These are phyloP conservation scores for Coenonympha glycerion DNA, from an alignment of 2,888 invertebrate genomes.

Conservation along the genomic window DNA sequence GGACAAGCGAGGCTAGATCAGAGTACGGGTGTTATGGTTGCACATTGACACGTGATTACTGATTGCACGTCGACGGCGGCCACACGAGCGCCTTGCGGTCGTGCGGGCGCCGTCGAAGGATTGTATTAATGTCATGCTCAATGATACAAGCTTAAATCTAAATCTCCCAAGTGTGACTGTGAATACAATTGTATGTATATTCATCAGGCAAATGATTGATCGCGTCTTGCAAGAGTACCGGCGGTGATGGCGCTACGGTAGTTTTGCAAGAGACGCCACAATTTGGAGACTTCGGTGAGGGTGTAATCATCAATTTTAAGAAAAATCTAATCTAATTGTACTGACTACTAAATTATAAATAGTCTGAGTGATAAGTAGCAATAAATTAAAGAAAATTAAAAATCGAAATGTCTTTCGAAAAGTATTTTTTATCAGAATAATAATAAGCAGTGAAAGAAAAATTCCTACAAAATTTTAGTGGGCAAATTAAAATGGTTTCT, in stretches of 20 bases:
- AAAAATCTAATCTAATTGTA: not conserved
- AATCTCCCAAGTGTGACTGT: conserved; percentile 68
- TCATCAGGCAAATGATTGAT: conserved; percentile 68
- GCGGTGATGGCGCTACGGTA: conserved; percentile 45
- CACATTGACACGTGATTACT: conserved; percentile 71
- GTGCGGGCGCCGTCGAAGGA: conserved; percentile 41
- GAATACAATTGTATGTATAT: conserved; percentile 40
- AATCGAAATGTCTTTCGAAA: too few relatives aligned
- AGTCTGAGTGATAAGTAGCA: too few relatives aligned
- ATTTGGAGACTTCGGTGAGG: conserved; percentile 51
- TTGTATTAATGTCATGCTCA: conserved; percentile 72
- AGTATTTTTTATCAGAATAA: too few relatives aligned
- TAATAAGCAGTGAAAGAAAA: too few relatives aligned
- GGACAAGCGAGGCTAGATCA: conserved; percentile 74
- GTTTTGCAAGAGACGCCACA: conserved; percentile 63
- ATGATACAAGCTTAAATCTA: conserved; percentile 72
- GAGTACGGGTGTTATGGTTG: conserved; percentile 69
- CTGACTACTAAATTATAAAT: not conserved
- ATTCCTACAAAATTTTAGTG: too few relatives aligned
- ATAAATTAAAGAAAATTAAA: too few relatives aligned
- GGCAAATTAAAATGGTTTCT: too few relatives aligned
- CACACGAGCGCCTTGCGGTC: conserved; percentile 29
- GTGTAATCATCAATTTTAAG: conserved; percentile 36
- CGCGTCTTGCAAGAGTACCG: conserved; percentile 69
- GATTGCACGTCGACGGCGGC: conserved; percentile 51